Conservation (phyloP, 2,888 invertebrate species). For the Anticlea derivata region DNA sequence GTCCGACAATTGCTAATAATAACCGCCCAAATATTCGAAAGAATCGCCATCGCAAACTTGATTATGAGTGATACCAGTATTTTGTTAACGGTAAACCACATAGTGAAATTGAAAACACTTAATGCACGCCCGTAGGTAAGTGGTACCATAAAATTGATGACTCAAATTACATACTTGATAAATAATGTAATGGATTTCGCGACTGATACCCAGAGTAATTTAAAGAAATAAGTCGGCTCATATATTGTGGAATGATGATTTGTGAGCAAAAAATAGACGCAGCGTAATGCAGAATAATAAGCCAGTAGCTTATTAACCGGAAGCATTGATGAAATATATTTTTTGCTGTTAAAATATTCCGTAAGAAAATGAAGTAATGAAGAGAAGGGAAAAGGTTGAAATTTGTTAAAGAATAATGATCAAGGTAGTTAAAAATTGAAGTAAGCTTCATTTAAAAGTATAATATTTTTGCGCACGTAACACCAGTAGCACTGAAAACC, state of each 20-base stretch:
- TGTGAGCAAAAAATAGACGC: slow-evolving; percentile 40
- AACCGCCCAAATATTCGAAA: slow-evolving; percentile 59
- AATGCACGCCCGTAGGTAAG: slow-evolving; percentile 48
- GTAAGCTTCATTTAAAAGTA: slow-evolving; percentile 15
- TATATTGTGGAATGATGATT: slow-evolving; percentile 42
- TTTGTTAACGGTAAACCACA: slow-evolving; percentile 66
- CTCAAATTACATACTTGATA: slow-evolving; percentile 47
- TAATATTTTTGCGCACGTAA: slow-evolving; percentile 8
- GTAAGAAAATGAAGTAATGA: slow-evolving; percentile 24
- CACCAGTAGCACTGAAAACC: neutral
- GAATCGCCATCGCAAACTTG: slow-evolving; percentile 51
- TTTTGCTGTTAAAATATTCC: slow-evolving; percentile 25
- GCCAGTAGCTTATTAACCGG: slow-evolving; percentile 37
- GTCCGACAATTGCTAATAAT: slow-evolving; percentile 44
- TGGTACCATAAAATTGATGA: slow-evolving; percentile 44
- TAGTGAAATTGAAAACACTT: slow-evolving; percentile 52
- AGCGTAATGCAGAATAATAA: slow-evolving; percentile 40
- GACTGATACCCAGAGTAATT: slow-evolving; percentile 38
- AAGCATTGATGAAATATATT: slow-evolving; percentile 41
- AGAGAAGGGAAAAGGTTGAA: slow-evolving; percentile 16
- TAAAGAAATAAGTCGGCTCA: slow-evolving; percentile 34
- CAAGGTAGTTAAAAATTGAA: slow-evolving; percentile 2
- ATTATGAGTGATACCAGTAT: slow-evolving; percentile 71
- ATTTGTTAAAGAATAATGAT: slow-evolving; percentile 20
- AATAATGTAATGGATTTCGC: slow-evolving; percentile 44